Percentiles rank a stretch among this genome's conserved stretches.
phyloP scores from a whole-genome alignment of 2,888 invertebrate species.

The Caenorhabditis zanzibari region DNA sequence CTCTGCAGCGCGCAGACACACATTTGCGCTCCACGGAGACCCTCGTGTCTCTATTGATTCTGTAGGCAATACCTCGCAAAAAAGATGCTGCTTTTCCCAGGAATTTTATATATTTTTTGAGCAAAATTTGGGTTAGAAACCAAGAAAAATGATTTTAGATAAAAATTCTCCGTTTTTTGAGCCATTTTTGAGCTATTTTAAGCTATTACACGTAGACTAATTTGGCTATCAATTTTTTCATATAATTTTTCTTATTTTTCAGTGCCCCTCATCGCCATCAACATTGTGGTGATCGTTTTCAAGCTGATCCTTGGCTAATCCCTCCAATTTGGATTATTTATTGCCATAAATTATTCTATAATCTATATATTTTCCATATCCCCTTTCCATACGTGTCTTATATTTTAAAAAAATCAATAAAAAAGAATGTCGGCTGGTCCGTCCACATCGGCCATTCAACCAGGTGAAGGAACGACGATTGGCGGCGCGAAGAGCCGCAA shows the following conservation, averaged over 20 bases:
- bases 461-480: constrained; percentile 25
- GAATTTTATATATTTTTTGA: too few species aligned
- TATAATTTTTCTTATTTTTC: constrained; percentile 85
- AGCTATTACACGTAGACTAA: too few species aligned
- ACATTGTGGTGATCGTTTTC: constrained; percentile 91
- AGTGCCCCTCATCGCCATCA: constrained; percentile 96
- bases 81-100: neutral
- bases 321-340: too few species aligned
- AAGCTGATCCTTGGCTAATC: constrained; percentile 91
- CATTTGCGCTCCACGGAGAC: constrained; percentile 20
- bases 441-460: neutral
- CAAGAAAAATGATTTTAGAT: too few species aligned
- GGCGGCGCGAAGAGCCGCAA: constrained; percentile 24
- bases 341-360: neutral
- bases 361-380: constrained; percentile 6
- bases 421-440: neutral
- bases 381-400: neutral
- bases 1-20: neutral
- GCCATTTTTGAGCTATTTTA: too few species aligned
- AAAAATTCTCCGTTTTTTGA: too few species aligned
- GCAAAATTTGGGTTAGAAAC: too few species aligned
- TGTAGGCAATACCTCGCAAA: neutral
- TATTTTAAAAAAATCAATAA: neutral
- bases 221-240: neutral
- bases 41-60: neutral